Evolutionary conservation across 2,113 vertebrate genomes (phyloP), one percentile per base, ranked within the genome.

Genomic region (Sapayoa aenigma): DNA sequence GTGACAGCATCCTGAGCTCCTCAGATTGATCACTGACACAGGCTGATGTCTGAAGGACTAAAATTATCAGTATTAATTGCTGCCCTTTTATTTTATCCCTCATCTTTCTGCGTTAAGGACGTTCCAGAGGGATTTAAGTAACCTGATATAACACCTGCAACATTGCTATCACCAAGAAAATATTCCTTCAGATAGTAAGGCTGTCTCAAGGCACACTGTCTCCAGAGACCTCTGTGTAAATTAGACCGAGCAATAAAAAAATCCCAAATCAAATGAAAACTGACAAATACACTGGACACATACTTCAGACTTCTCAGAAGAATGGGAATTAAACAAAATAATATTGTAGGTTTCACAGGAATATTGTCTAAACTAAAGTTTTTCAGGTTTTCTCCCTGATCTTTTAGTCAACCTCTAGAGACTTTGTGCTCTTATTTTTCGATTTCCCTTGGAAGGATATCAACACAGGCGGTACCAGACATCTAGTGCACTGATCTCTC

Each of bases 211-310:
- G 41, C 25, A 46, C 18, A 6, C 3, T n/a, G 8, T 50, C 63
- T 92, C 55, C 67, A 50, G 47, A 87, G 42, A 52, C 22, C 6
- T 37, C 1, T 46, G 33, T 62, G 42, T 62, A 74, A 89, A 71
- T 46, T 89, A 63, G 20, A 74, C 13, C 12, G 28, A 80, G 15
- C 1, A 1, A 80, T 37, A 22, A 41, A 55, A 86, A 14, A 72
- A 44, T 2, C 3, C 2, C 4, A 47, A 44, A 14, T 7, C 13
- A 44, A 44, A 44, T n/a, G n/a, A 12, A 42, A 11, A 12, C 14
- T n/a, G 84, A 9, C 15, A 35, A 42, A 15, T 4, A 52, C 1
- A 0, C 22, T 28, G 14, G 14, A 6, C 58, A 59, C 20, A 22
- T 33, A 37, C 22, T 80, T 76, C 41, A 88, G 46, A 20, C 67